A percentile compares a stretch with the other conserved stretches of the same genome.
Conservation (phyloP, 2,888 invertebrate genomes). For the Apotomis turbidana region DNA sequence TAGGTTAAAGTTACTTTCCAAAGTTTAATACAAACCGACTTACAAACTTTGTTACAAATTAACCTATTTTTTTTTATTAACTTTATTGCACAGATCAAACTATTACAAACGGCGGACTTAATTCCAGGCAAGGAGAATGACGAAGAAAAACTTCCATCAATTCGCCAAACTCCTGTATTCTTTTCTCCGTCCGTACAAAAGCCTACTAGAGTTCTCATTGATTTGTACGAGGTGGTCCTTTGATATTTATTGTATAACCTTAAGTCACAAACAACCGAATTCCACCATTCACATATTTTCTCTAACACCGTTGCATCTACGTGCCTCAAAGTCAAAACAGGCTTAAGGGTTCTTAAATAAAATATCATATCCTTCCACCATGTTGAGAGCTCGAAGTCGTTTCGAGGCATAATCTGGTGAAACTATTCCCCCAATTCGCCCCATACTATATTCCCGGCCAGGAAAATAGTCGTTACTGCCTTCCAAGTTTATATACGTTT, state of each 20-base stretch:
- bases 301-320: conserved; percentile 11
- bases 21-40: too few species aligned
- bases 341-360: conserved; percentile 38
- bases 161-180: too few species aligned
- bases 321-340: conserved; percentile 26
- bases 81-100: too few species aligned
- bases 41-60: too few species aligned
- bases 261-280: not conserved
- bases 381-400: conserved; percentile 31
- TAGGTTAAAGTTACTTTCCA: too few species aligned
- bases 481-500: not conserved
- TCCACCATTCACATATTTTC: not conserved
- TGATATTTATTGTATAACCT: not conserved
- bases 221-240: too few species aligned
- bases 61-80: too few species aligned
- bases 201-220: too few species aligned
- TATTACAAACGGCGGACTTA: too few species aligned
- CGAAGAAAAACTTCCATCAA: too few species aligned
- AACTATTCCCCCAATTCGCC: conserved; percentile 42
- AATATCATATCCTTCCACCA: conserved; percentile 33
- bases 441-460: conserved; percentile 1
- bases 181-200: too few species aligned
- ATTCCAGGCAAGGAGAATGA: too few species aligned
- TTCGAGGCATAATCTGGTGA: conserved; percentile 38
- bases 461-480: not conserved